phyloP scores from a whole-genome alignment of 2,113 vertebrate species.

The Chionodraco myersi region DNA sequence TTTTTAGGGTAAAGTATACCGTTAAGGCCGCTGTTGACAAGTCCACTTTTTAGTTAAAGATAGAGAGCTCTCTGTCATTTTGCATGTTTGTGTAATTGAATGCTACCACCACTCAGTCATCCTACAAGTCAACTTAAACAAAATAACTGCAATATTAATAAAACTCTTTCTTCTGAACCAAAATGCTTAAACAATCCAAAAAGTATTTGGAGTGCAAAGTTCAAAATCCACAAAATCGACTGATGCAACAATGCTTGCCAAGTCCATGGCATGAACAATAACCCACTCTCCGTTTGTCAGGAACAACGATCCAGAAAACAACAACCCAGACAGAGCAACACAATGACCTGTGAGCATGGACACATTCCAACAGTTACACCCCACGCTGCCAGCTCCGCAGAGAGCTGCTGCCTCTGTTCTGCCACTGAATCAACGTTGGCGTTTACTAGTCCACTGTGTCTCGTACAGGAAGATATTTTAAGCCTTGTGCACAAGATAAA shows the following conservation, averaged over 20 bases:
- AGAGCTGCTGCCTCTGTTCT: slow-evolving; percentile 37
- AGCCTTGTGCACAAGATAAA: slow-evolving; percentile 14
- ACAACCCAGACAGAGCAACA: slow-evolving; percentile 60
- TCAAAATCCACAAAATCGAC: slow-evolving; percentile 18
- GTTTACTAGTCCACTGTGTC: slow-evolving; percentile 15
- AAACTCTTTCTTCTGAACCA: not conserved
- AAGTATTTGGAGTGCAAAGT: not conserved
- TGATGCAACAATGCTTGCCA: slow-evolving; percentile 17
- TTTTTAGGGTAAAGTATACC: too few relatives aligned
- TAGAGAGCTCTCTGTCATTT: slow-evolving; percentile 60
- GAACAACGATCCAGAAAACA: slow-evolving; percentile 37
- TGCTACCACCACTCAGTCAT: not conserved
- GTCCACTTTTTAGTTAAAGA: slow-evolving; percentile 27
- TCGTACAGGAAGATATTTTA: slow-evolving; percentile 18
- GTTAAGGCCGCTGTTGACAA: slow-evolving; percentile 2
- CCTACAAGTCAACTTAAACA: not conserved
- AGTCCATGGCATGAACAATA: slow-evolving; percentile 7
- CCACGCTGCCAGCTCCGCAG: slow-evolving; percentile 37
- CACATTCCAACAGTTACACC: slow-evolving; percentile 55
- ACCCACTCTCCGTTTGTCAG: slow-evolving; percentile 15
- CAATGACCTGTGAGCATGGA: slow-evolving; percentile 57
- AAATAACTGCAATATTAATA: slow-evolving; percentile 4
- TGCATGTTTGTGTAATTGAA: slow-evolving; percentile 83
- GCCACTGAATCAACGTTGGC: slow-evolving; percentile 24
- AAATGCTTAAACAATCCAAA: not conserved